Evolutionary conservation across 2,797 vertebrate genomes (phyloP), one percentile per base, ranked within the genome.

Genomic region (Trachops cirrhosus): DNA sequence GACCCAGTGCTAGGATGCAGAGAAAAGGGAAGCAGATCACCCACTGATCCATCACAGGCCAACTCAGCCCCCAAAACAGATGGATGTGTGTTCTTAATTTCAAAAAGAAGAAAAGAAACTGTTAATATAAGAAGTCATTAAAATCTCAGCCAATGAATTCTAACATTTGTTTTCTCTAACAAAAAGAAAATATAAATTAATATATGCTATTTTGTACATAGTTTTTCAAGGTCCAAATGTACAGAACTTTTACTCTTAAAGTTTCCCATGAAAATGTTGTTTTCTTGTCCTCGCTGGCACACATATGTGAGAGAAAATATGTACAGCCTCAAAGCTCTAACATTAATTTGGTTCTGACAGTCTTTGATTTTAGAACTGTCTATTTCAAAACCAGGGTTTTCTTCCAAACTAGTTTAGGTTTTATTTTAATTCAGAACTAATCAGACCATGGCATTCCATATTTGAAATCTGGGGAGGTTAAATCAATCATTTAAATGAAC

Each of bases 181-280:
- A 64, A 37, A 75, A 91, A 57, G 4, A 75, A 83, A 50, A 64
- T 34, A 64, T 50, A 86, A 77, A 41, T 48, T 39, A 86, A 32
- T 44, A 46, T 29, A 24, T 24, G 0, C 4, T 44, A 12, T 62
- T 77, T 79, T 89, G 8, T 19, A 62, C 39, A 41, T 29, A 32
- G 22, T 26, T 89, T 89, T 70, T 78, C 57, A 78, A 59, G 1
- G 19, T 15, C 11, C 21, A 11, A 67, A n/a, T 37, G n/a, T 64
- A 64, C 14, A 89, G 37, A 94, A 59, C 3, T 91, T 92, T 80
- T 21, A 6, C 50, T 91, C 41, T 82, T 68, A 93, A 84, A 37
- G 85, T 88, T 89, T 75, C 54, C 52, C n/a, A 14, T 5, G 34
- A 92, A 94, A 82, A 34, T 87, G 92, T 64, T 87, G 74, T 84